Evolutionary conservation across 2,888 invertebrate species (phyloP).

Genomic region (Acronicta psi): DNA sequence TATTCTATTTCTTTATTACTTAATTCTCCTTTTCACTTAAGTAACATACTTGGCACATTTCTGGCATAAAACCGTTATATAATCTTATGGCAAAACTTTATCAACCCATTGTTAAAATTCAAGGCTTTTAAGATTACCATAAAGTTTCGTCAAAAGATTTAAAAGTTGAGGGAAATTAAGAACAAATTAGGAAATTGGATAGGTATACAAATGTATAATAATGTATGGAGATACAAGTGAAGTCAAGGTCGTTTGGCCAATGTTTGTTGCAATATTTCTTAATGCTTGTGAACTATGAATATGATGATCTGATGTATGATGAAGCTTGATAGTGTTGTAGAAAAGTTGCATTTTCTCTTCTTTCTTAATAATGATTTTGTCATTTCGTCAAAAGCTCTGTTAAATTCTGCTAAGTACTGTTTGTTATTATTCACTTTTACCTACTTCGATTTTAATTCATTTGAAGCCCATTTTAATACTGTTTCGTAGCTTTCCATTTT

Average conservation of each 20-base stretch:
- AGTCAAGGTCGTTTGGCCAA: slow-evolving; percentile 11
- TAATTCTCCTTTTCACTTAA: slow-evolving; percentile 16
- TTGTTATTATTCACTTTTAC: no score
- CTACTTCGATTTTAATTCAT: no score
- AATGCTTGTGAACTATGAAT: slow-evolving; percentile 18
- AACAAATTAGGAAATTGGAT: slow-evolving; percentile 35
- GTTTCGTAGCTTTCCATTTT: no score
- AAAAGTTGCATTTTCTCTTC: no score
- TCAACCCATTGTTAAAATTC: slow-evolving; percentile 2
- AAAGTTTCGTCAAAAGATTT: slow-evolving; percentile 29
- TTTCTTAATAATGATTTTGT: no score
- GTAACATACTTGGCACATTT: slow-evolving; percentile 2
- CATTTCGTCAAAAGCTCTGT: no score
- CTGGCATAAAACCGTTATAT: slow-evolving; percentile 19
- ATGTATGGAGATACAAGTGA: not conserved
- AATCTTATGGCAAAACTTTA: slow-evolving; percentile 18
- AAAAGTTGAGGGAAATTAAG: slow-evolving; percentile 25
- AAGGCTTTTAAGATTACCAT: slow-evolving; percentile 30
- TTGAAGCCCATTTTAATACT: no score
- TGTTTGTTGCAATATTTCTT: slow-evolving; percentile 20
- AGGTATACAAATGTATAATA: no score
- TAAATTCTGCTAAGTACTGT: no score
- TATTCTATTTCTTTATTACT: slow-evolving; percentile 8
- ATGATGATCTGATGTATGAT: no score
- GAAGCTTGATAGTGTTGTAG: no score